Base-by-base conservation (phyloP, 1,140 invertebrate genomes). In the Tetramorium parvispinum region DNA sequence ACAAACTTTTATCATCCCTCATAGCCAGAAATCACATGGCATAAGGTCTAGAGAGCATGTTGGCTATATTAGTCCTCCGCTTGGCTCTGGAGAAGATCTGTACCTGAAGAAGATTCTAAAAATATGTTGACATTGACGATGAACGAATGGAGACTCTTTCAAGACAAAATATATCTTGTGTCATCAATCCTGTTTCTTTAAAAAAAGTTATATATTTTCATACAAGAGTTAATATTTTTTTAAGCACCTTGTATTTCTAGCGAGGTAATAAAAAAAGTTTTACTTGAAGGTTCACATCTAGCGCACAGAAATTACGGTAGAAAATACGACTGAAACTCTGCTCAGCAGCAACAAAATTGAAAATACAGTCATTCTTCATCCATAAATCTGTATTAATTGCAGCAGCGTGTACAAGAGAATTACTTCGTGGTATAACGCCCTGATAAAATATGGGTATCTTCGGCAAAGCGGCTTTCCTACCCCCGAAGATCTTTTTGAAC, bases 321-420 rank as follows among this genome's bases (percentile, higher is more conserved):
- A 32, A 27, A 49, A 66, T 7, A 66, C 2, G 13, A n/a, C 0
- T 6, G 7, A 61, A 49, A 37, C 37, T 7, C 21, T 10, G 16
- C 6, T 78, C 5, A 46, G 18, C 40, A 32, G 43, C 51, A 27
- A 82, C 27, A 71, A 71, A 57, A 82, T 82, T 43, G 11, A 43
- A 71, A 79, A 37, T 21, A 66, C 43, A 37, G 27, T 49, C 21
- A 11, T 81, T 37, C 7, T n/a, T 78, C 43, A 63, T 66, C 10
- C 76, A 65, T n/a, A 51, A 65, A 55, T 55, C 32, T 57, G 16
- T 70, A 70, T 71, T 82, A 71, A 82, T 82, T 82, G 66, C 40
- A 43, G 24, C 24, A 40, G 4, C 37, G n/a, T 13, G 21, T 79
- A 79, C 59, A 79, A 51, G 51, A 2, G 40, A 71, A 71, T 82